Base-by-base conservation (phyloP, 2,113 vertebrate genomes). In the Excalfactoria chinensis region DNA sequence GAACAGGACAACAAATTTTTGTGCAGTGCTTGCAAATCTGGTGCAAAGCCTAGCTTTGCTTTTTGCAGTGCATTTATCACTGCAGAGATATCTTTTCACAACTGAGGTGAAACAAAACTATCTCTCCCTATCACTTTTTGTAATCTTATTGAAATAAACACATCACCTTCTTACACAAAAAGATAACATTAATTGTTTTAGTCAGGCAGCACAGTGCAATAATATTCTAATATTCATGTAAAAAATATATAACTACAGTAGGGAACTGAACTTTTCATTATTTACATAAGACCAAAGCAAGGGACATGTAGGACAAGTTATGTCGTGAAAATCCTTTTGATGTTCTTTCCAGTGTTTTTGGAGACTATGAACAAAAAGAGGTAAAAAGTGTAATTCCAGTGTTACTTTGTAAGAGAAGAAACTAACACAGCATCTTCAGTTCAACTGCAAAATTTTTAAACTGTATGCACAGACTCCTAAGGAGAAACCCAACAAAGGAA, bases 121-220 rank as follows among this genome's bases (percentile, higher is more conserved):
- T 13, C 37, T 94, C 41, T 89, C 48, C 0, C 0, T 76, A 90
- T 84, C 71, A 84, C 7, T 15, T 85, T 90, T 73, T 76, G 32
- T 32, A 69, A 55, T 93, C 70, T 86, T 49, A 26, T 66, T 90
- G 89, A 87, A 93, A 89, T 87, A 89, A 93, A 79, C 41, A 70
- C 28, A 78, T 13, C 19, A 13, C 13, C 15, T 79, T 72, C 53
- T 90, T 81, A 67, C 84, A 94, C n/a, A 81, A 86, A 53, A 53
- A 53, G 51, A 53, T 53, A 28, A 28, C 51, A 28, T 28, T 28
- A 53, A 56, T n/a, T 82, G 44, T 78, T 93, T 76, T 51, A 20
- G 4, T 85, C 64, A 56, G 63, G 34, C 37, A 69, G 37, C 16
- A 30, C 32, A 40, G 49, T 88, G 34, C 16, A 91, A 86, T 84